Evolutionary conservation across 2,888 invertebrate species (phyloP).

Genomic region (Dioctria linearis): DNA sequence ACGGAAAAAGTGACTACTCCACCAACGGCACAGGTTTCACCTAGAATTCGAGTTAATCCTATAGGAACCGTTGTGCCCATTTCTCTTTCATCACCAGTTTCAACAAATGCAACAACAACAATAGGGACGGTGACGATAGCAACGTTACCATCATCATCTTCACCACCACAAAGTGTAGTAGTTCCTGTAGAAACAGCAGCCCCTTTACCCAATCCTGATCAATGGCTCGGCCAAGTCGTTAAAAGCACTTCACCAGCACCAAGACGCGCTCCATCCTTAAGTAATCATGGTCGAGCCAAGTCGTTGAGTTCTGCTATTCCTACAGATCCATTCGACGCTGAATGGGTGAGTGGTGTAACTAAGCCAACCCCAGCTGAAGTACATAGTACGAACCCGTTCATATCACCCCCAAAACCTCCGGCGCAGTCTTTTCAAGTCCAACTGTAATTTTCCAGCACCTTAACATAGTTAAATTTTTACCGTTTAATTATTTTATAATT

Average conservation of each 20-base stretch:
- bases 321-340: constrained; percentile 86
- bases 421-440: constrained; percentile 72
- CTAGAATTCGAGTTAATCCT: constrained; percentile 74
- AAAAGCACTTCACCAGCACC: constrained; percentile 74
- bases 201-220: constrained; percentile 84
- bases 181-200: constrained; percentile 69
- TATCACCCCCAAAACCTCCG: constrained; percentile 71
- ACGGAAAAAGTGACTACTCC: constrained; percentile 59
- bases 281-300: constrained; percentile 75
- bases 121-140: too few species aligned
- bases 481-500: constrained; percentile 42
- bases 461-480: constrained; percentile 42
- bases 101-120: constrained; percentile 62
- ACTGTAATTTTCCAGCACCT: constrained; percentile 64
- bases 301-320: constrained; percentile 73
- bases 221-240: constrained; percentile 85
- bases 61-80: constrained; percentile 75
- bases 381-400: constrained; percentile 71
- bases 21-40: constrained; percentile 73
- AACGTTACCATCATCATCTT: constrained; percentile 56
- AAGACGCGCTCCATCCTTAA: constrained; percentile 74
- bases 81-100: constrained; percentile 67
- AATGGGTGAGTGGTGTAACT: constrained; percentile 82
- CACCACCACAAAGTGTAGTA: constrained; percentile 60
- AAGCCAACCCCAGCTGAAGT: constrained; percentile 64